Evolutionary conservation across 2,113 vertebrate genomes (phyloP), one percentile per base, ranked within the genome.

Genomic region (Eidolon helvum): DNA sequence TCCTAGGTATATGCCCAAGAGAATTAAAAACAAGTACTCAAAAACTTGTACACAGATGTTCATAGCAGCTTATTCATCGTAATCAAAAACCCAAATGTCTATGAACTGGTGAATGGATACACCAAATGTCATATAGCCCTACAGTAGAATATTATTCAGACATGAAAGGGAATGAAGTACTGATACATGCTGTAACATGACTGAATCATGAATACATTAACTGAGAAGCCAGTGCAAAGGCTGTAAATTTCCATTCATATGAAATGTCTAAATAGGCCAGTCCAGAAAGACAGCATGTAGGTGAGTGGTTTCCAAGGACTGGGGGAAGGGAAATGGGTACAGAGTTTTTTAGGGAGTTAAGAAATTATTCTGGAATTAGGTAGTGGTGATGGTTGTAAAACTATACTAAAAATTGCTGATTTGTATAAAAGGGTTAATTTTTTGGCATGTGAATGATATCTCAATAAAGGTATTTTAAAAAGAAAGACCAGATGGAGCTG

Each of bases 211-310:
- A 63, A 63, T 50, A 11, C 21, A 0, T 5, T 1, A 19, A 4
- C 30, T 28, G 3, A 16, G 71, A 50, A 50, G 12, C 7, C 72
- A n/a, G 55, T 11, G 10, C 28, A 19, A 7, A 74, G 77, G 33
- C 65, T 9, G 3, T 1, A 1, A 21, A 55, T 14, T 19, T 72
- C 26, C 15, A 4, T 18, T 35, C 9, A 0, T 26, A 4, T 1
- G 35, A 57, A 40, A 24, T 19, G 3, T 72, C 50, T 14, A 11
- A 43, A 15, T n/a, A 9, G 35, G 11, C 50, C 38, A 19, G 5
- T 38, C 61, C 7, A 0, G 0, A 11, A 63, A 83, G 48, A 61
- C 2, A n/a, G 40, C 22, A 66, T 38, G 26, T 7, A 28, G 66
- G 8, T 19, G 5, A 0, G 71, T 8, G 40, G n/a, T n/a, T 59